Conservation (phyloP, 2,113 vertebrate genomes). For the Podarcis raffonei region DNA sequence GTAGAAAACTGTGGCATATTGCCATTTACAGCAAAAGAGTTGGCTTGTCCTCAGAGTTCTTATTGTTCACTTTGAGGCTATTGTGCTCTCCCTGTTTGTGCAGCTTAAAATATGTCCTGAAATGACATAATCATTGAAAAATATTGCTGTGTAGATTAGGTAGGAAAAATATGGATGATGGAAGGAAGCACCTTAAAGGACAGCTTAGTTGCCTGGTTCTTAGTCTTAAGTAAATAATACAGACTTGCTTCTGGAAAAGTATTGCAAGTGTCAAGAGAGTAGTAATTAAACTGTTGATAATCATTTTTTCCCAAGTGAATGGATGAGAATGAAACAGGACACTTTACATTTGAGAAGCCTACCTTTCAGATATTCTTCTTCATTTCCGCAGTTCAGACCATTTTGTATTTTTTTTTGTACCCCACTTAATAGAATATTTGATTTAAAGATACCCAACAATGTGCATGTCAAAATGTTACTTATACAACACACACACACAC, state of each 20-base stretch:
- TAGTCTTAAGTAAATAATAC: slow-evolving; percentile 71
- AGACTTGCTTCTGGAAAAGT: slow-evolving; percentile 69
- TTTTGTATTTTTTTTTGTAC: slow-evolving; percentile 14
- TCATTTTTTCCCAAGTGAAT: slow-evolving; percentile 75
- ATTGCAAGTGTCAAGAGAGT: slow-evolving; percentile 72
- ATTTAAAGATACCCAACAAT: slow-evolving; percentile 36
- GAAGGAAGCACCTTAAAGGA: slow-evolving; percentile 69
- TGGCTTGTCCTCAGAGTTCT: rapidly evolving
- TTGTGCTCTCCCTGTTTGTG: background rate
- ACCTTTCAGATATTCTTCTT: slow-evolving; percentile 70
- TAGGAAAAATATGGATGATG: slow-evolving; percentile 56
- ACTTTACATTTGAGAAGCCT: slow-evolving; percentile 67
- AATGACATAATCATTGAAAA: slow-evolving; percentile 57
- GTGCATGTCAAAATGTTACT: slow-evolving; percentile 31
- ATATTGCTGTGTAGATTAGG: slow-evolving; percentile 37
- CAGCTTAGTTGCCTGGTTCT: slow-evolving; percentile 60
- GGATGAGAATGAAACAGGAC: slow-evolving; percentile 63
- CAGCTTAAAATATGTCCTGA: slow-evolving; percentile 53
- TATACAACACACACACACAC: slow-evolving; percentile 6
- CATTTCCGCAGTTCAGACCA: slow-evolving; percentile 57
- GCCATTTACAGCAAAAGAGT: rapidly evolving
- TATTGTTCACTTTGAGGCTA: background rate
- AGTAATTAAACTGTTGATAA: slow-evolving; percentile 76
- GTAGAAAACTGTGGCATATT: too few relatives aligned
- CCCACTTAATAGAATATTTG: slow-evolving; percentile 37